These are phyloP conservation scores for Phyllostomus discolor DNA, from an alignment of 2,113 vertebrate genomes.

Conservation along the genomic window DNA sequence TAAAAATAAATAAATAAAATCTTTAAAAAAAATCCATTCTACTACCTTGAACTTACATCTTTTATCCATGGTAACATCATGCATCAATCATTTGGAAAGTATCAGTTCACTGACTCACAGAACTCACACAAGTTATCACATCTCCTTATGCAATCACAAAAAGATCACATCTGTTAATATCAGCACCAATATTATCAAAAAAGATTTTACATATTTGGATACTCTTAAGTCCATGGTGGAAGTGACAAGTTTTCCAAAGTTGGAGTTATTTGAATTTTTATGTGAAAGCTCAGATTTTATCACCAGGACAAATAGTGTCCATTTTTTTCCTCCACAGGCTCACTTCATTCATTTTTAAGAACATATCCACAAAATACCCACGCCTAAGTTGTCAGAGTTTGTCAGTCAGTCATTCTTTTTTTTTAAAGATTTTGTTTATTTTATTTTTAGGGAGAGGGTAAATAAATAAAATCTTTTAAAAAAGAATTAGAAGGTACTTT, in stretches of 20 bases:
- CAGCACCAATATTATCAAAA: not conserved
- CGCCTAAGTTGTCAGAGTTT: not conserved
- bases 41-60: not conserved
- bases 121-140: not conserved
- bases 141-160: not conserved
- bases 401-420: not conserved
- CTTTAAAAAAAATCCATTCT: not conserved
- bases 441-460: too few species aligned
- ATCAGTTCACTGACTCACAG: not conserved
- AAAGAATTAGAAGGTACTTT: not conserved
- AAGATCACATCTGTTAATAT: not conserved
- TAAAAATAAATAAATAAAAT: too few species aligned
- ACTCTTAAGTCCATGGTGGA: not conserved
- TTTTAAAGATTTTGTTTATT: too few species aligned
- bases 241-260: not conserved
- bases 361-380: not conserved
- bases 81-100: not conserved
- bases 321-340: not conserved
- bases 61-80: not conserved
- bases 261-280: not conserved
- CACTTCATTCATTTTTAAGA: not conserved
- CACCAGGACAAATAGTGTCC: not conserved
- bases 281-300: not conserved
- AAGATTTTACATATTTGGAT: not conserved
- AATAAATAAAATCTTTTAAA: too few species aligned